phyloP scores from a whole-genome alignment of 2,113 vertebrate species.

The Arothron firmamentum region DNA sequence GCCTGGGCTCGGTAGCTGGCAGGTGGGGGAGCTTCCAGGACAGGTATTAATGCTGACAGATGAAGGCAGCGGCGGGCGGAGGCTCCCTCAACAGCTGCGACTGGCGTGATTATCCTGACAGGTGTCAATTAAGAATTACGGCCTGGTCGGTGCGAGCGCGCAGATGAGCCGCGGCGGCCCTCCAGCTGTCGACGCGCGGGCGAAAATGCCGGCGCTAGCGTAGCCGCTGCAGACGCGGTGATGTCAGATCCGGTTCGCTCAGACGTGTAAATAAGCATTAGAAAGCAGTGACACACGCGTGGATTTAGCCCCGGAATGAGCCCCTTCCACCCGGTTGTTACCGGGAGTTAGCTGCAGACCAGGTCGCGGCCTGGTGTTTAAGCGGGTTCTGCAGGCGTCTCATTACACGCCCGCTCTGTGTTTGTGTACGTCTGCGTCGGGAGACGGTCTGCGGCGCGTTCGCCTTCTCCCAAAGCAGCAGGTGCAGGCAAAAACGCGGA shows the following conservation, averaged over 20 bases:
- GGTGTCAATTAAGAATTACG: conserved; percentile 99
- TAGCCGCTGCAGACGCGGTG: conserved; percentile 81
- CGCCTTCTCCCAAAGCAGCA: conserved; percentile 7
- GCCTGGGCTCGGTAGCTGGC: conserved; percentile 35
- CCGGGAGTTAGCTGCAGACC: neutral
- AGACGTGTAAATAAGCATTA: neutral
- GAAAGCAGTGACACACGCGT: neutral
- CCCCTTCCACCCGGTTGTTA: neutral
- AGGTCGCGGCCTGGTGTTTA: neutral
- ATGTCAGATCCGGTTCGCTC: conserved; percentile 39
- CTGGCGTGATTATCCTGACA: conserved; percentile 87
- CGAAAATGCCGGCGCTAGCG: conserved; percentile 99
- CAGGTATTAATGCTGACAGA: conserved; percentile 99
- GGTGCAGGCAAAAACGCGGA: too few relatives aligned
- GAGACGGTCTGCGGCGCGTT: conserved; percentile 10
- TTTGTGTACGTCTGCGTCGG: conserved; percentile 14
- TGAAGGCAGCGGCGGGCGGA: conserved; percentile 91
- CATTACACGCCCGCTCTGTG: conserved; percentile 1
- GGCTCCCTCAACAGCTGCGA: conserved; percentile 94
- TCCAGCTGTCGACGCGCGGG: conserved; percentile 84
- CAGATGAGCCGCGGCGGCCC: conserved; percentile 20
- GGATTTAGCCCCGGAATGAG: neutral
- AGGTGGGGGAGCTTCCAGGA: conserved; percentile 81
- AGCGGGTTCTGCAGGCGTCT: neutral
- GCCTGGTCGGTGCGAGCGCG: conserved; percentile 75